Base-by-base conservation (phyloP, 2,113 vertebrate genomes). In the Hydrochoerus hydrochaeris region DNA sequence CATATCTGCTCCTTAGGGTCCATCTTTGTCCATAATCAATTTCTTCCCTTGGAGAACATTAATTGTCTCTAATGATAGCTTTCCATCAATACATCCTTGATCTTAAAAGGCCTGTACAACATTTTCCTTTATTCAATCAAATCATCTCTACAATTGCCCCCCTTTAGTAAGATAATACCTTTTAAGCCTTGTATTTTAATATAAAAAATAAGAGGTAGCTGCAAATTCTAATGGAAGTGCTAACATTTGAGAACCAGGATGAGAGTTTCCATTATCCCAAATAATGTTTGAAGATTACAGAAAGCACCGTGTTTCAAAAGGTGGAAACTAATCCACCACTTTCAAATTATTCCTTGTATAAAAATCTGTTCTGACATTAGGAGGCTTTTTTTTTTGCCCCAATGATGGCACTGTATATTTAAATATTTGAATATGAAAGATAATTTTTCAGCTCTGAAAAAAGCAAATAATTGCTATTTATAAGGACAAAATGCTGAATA, bases 31-130 rank as follows among this genome's bases (percentile, higher is more conserved):
- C 98, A 99, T 99, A 99, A 99, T 99, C 99, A 99, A 99, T 99
- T 99, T 98, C 98, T 99, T 99, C 98, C 98, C 98, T 98, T 98
- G 98, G 98, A 98, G 98, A 98, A 98, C 98, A 98, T 99, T 99
- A 99, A 99, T 99, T 99, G 99, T 99, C 98, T 99, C 98, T 99
- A 99, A 99, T 99, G 99, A 99, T 99, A 99, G 99, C 98, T 99
- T 99, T 99, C 99, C 99, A 99, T 99, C 99, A 99, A 99, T 99
- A 99, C 98, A 98, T 99, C 98, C 99, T 99, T 99, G 98, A 99
- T 99, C 98, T 99, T 99, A 99, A 99, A 99, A 99, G 99, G 99
- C 97, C 98, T 98, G 98, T 98, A 98, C 98, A 98, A 98, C 98
- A 98, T 98, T 99, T 98, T 97, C 98, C 98, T 99, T 99, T 99